Percentiles rank a stretch among this genome's conserved stretches.
phyloP scores from a whole-genome alignment of 2,797 vertebrate species.

The Ceyx erithaca region DNA sequence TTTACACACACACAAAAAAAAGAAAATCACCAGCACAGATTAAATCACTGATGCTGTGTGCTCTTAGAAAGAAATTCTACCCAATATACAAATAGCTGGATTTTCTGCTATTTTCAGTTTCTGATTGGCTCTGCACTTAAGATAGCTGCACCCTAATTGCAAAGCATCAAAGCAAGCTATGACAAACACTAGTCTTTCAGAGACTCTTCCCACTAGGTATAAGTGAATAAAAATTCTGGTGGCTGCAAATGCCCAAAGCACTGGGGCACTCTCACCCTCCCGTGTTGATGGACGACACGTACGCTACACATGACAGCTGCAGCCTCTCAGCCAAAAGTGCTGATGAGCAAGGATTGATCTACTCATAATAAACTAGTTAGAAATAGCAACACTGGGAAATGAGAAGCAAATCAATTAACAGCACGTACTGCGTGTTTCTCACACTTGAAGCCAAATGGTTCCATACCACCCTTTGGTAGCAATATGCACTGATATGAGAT shows the following conservation, averaged over 20 bases:
- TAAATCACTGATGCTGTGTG: not conserved
- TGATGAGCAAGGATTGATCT: slow-evolving; percentile 8
- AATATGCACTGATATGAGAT: not conserved
- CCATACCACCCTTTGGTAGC: not conserved
- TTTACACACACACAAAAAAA: not conserved
- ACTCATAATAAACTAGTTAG: not conserved
- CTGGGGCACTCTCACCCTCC: not conserved
- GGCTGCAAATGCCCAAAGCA: not conserved
- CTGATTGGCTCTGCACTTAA: not conserved
- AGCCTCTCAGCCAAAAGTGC: not conserved
- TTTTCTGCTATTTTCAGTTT: not conserved
- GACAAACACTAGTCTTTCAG: not conserved
- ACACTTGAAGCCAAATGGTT: not conserved
- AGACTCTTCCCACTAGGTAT: not conserved
- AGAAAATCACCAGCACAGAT: not conserved
- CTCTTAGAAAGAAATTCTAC: not conserved
- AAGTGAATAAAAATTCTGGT: not conserved
- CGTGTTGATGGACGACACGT: fast-evolving
- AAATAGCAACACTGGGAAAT: not conserved
- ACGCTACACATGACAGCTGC: not conserved
- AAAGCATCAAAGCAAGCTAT: not conserved
- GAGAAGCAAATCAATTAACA: slow-evolving; percentile 17
- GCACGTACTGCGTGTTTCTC: not conserved
- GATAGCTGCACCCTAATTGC: not conserved
- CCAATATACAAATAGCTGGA: not conserved